Conservation (phyloP, 2,113 vertebrate genomes). For the Zootoca vivipara region DNA sequence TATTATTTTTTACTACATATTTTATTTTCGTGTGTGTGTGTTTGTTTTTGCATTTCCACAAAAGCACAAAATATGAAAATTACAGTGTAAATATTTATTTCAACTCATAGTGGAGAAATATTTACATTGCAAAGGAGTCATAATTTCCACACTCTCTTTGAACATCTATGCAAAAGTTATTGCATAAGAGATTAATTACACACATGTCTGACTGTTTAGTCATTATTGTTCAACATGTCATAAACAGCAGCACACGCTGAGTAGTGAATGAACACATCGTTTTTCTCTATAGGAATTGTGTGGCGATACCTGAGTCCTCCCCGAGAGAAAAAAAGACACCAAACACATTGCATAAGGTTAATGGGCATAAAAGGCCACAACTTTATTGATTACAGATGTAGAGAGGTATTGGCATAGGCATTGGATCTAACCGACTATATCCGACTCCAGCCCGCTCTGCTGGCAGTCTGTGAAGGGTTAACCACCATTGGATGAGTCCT, state of each 20-base stretch:
- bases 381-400: no score
- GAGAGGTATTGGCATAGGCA: no score
- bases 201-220: conserved; percentile 54
- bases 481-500: no score
- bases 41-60: background rate
- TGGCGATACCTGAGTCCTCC: no score
- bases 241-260: conserved; percentile 46
- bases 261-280: conserved; percentile 46
- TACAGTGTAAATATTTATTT: background rate
- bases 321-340: no score
- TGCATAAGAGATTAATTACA: conserved; percentile 54
- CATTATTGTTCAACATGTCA: conserved; percentile 36
- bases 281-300: conserved; percentile 44
- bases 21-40: no score
- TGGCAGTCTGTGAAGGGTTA: no score
- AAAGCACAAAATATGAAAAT: background rate
- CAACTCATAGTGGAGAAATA: background rate
- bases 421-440: no score
- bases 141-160: background rate
- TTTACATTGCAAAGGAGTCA: background rate
- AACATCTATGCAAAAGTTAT: background rate
- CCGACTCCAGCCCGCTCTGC: no score
- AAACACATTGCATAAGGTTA: no score
- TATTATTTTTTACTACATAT: background rate
- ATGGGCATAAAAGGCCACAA: no score